Conservation (phyloP, 2,888 invertebrate genomes). For the Dryobotodes eremita region DNA sequence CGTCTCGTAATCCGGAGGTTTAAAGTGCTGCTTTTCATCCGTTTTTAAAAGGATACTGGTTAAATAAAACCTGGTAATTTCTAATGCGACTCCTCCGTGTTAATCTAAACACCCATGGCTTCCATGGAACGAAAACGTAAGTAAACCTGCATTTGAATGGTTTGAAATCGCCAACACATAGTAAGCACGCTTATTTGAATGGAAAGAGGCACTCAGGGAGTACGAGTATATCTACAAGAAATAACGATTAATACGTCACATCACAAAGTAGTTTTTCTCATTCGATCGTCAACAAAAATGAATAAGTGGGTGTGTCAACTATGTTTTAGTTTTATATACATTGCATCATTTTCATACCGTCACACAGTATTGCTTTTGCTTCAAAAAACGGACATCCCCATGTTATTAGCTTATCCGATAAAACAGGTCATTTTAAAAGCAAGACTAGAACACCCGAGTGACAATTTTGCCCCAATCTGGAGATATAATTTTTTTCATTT, state of each 20-base stretch:
- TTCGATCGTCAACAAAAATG: constrained; percentile 7
- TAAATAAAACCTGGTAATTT: neutral
- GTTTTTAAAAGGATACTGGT: neutral
- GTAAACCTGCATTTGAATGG: too few relatives aligned
- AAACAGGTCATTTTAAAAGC: too few relatives aligned
- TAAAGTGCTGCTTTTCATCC: neutral
- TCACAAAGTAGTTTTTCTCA: neutral
- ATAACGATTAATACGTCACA: neutral
- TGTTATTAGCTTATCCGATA: too few relatives aligned
- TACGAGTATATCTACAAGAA: neutral
- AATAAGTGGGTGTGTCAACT: constrained; percentile 28
- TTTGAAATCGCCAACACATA: neutral
- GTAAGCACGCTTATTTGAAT: neutral
- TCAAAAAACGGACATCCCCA: too few relatives aligned
- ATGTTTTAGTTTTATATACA: constrained; percentile 3
- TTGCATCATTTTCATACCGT: constrained; percentile 18
- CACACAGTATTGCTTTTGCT: too few relatives aligned
- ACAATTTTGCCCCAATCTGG: too few relatives aligned
- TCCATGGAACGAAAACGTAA: neutral
- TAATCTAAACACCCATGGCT: neutral
- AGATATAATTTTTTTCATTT: too few relatives aligned
- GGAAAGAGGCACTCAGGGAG: neutral
- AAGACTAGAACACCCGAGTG: too few relatives aligned
- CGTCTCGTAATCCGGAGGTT: too few relatives aligned
- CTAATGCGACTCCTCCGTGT: neutral